Conservation (phyloP, 2,113 vertebrate species). For the Anser cygnoides region DNA sequence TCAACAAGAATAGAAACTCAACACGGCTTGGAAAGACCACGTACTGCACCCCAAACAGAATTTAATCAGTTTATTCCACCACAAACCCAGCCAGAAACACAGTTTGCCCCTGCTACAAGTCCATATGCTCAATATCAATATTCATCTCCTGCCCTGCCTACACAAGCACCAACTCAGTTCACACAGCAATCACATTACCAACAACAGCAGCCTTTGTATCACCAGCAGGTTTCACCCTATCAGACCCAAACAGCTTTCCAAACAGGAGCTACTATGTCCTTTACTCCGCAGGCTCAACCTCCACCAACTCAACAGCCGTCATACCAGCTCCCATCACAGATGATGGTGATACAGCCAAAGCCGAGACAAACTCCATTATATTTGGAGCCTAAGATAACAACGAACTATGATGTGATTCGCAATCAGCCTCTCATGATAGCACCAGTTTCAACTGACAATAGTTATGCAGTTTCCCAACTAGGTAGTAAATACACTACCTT, state of each 20-base stretch:
- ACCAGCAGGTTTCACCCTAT: slow-evolving; percentile 93
- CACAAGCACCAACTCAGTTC: slow-evolving; percentile 90
- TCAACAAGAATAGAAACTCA: slow-evolving; percentile 86
- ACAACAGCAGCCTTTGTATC: slow-evolving; percentile 90
- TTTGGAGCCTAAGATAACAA: slow-evolving; percentile 92
- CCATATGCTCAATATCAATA: slow-evolving; percentile 95
- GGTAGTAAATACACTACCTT: slow-evolving; percentile 91
- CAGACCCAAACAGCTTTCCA: slow-evolving; percentile 92
- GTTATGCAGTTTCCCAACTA: slow-evolving; percentile 88
- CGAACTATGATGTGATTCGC: slow-evolving; percentile 94
- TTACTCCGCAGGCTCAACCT: slow-evolving; percentile 87
- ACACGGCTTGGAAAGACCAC: slow-evolving; percentile 88
- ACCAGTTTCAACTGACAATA: slow-evolving; percentile 89
- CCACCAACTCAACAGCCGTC: slow-evolving; percentile 84
- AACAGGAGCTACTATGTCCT: slow-evolving; percentile 90
- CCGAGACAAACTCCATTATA: slow-evolving; percentile 88
- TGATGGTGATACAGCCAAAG: slow-evolving; percentile 93
- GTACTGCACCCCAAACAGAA: slow-evolving; percentile 94
- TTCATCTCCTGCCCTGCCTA: slow-evolving; percentile 85
- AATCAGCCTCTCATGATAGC: slow-evolving; percentile 95
- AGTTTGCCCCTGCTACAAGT: slow-evolving; percentile 90
- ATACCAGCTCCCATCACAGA: slow-evolving; percentile 89
- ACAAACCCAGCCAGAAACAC: slow-evolving; percentile 92
- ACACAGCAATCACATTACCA: slow-evolving; percentile 93
- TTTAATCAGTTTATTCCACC: slow-evolving; percentile 94